Conservation (phyloP, 2,888 invertebrate species). For the Chymomyza amoena region DNA sequence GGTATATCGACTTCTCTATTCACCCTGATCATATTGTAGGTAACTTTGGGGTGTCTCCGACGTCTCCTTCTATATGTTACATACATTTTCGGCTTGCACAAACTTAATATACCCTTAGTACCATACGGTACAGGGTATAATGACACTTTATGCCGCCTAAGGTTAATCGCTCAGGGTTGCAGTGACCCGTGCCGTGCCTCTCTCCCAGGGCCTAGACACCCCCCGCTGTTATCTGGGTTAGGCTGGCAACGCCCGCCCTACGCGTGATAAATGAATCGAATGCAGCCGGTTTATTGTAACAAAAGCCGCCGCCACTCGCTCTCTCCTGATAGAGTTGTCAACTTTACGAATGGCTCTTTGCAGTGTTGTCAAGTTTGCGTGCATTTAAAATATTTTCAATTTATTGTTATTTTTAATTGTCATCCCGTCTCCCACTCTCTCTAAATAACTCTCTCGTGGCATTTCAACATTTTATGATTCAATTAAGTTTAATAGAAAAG, state of each 20-base stretch:
- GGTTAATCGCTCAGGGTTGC: slow-evolving; percentile 49
- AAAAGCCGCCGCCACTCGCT: slow-evolving; percentile 23
- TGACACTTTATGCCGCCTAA: slow-evolving; percentile 58
- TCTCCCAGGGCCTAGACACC: slow-evolving; percentile 10
- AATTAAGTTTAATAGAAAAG: slow-evolving; percentile 62
- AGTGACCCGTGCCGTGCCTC: too few relatives aligned
- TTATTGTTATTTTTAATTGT: slow-evolving; percentile 6
- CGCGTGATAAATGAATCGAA: slow-evolving; percentile 53
- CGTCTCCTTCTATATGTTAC: too few relatives aligned
- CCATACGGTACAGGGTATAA: too few relatives aligned
- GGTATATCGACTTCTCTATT: too few relatives aligned
- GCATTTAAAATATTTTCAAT: slow-evolving; percentile 18
- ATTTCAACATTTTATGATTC: slow-evolving; percentile 51
- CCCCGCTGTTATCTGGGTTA: slow-evolving; percentile 66
- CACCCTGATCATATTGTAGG: too few relatives aligned
- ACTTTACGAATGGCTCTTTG: not conserved
- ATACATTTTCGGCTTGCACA: too few relatives aligned
- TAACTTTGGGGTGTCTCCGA: too few relatives aligned
- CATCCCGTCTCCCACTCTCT: not conserved
- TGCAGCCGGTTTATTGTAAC: slow-evolving; percentile 9
- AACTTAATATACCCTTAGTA: too few relatives aligned
- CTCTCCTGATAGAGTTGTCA: slow-evolving; percentile 29
- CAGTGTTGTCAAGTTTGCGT: not conserved
- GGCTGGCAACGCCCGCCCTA: slow-evolving; percentile 29
- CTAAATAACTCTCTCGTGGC: not conserved